Percentiles rank a stretch among this genome's conserved stretches.
These are phyloP conservation scores for Diogma glabrata DNA, from an alignment of 2,888 invertebrate genomes.

Conservation along the genomic window DNA sequence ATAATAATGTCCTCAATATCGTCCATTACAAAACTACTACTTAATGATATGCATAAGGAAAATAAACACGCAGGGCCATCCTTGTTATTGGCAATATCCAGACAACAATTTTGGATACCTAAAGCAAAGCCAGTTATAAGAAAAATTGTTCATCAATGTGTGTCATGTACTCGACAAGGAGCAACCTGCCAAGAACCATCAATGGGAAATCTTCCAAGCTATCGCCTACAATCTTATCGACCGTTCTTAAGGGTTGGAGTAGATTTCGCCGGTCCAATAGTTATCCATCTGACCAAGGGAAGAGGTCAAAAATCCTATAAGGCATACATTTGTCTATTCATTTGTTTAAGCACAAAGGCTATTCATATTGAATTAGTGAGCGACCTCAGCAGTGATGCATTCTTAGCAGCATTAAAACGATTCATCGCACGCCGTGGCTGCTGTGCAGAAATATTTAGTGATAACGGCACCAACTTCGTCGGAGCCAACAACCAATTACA, in stretches of 20 bases:
- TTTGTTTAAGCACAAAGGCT: not conserved
- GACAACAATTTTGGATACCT: not conserved
- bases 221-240: not conserved
- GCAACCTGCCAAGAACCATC: not conserved
- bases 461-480: too few species aligned
- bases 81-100: not conserved
- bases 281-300: not conserved
- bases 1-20: too few species aligned
- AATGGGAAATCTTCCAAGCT: not conserved
- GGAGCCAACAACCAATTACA: too few species aligned
- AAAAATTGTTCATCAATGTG: not conserved
- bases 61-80: not conserved
- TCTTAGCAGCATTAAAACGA: not conserved
- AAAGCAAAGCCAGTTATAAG: not conserved
- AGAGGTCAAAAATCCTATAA: not conserved
- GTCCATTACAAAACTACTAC: too few species aligned
- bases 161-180: not conserved
- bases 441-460: not conserved
- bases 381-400: not conserved
- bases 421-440: not conserved
- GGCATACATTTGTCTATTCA: not conserved
- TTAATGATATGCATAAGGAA: not conserved
- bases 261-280: not conserved
- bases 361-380: not conserved
- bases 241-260: not conserved